Evolutionary conservation across 2,888 invertebrate genomes (phyloP).

Genomic region (Exephanes ischioxanthus): DNA sequence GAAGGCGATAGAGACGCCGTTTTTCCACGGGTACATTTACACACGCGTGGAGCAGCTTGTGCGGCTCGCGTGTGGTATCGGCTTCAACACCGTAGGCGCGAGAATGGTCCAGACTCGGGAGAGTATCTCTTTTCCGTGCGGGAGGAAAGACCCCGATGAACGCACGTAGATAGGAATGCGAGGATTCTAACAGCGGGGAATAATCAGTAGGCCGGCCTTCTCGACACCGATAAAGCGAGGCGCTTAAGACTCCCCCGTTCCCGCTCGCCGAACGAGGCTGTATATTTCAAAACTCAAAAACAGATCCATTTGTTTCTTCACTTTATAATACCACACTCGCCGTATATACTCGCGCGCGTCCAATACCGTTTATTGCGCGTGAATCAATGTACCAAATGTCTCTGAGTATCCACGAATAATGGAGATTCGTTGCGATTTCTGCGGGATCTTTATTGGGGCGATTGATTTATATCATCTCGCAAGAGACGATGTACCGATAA

Average conservation of each 20-base stretch:
- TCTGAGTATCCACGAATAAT: conserved; percentile 7
- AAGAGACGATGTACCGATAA: neutral
- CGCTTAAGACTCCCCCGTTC: conserved; percentile 37
- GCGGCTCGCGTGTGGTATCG: conserved; percentile 46
- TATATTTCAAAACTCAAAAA: conserved; percentile 26
- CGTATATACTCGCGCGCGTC: neutral
- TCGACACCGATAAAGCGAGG: conserved; percentile 57
- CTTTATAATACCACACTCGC: conserved; percentile 30
- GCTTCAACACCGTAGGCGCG: conserved; percentile 55
- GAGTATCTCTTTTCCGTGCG: conserved; percentile 14
- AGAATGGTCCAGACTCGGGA: conserved; percentile 34
- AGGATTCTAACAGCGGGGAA: conserved; percentile 14
- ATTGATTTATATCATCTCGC: neutral
- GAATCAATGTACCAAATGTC: conserved; percentile 3
- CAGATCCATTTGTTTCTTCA: conserved; percentile 53
- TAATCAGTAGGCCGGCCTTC: conserved; percentile 21
- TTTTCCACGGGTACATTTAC: neutral
- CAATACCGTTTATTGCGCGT: neutral
- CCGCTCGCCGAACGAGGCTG: conserved; percentile 13
- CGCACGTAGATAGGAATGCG: conserved; percentile 49
- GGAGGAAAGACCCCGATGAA: conserved; percentile 32
- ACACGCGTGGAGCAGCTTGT: neutral
- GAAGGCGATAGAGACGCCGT: conserved; percentile 6
- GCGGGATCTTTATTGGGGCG: neutral
- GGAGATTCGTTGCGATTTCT: conserved; percentile 5